Evolutionary conservation across 2,888 invertebrate species (phyloP).

Genomic region (Agrochola lychnidis): DNA sequence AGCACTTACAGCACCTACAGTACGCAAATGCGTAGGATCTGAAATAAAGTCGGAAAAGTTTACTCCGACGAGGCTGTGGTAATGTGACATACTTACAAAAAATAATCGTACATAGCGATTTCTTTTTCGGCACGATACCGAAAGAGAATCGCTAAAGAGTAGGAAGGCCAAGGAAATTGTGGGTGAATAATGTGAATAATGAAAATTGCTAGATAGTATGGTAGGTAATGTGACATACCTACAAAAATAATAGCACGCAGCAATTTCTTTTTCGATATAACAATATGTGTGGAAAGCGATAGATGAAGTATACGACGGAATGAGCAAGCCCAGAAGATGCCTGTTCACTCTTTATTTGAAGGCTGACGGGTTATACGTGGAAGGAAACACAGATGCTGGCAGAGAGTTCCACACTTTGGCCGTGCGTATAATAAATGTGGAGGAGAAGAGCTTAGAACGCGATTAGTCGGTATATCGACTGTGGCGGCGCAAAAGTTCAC

Average conservation of each 20-base stretch:
- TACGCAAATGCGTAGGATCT: constrained; percentile 24
- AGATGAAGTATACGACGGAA: neutral
- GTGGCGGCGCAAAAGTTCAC: neutral
- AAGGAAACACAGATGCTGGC: neutral
- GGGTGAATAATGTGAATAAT: neutral
- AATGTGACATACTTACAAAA: neutral
- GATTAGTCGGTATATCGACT: neutral
- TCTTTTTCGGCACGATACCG: neutral
- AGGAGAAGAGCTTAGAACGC: neutral
- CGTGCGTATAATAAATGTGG: neutral
- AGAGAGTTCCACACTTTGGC: neutral
- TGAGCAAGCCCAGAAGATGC: neutral
- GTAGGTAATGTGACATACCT: neutral
- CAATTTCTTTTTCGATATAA: neutral
- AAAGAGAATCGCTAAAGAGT: neutral
- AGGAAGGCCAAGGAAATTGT: neutral
- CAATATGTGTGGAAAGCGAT: neutral
- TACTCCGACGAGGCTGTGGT: neutral
- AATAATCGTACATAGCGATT: neutral
- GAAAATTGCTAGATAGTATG: neutral
- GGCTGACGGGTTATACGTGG: too few relatives aligned
- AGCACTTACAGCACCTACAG: constrained; percentile 39
- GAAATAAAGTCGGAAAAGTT: constrained; percentile 41
- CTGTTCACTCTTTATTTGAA: neutral
- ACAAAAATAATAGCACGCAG: too few relatives aligned